These are phyloP conservation scores for Hemibagrus guttatus DNA, from an alignment of 2,797 vertebrate genomes.

Conservation along the genomic window DNA sequence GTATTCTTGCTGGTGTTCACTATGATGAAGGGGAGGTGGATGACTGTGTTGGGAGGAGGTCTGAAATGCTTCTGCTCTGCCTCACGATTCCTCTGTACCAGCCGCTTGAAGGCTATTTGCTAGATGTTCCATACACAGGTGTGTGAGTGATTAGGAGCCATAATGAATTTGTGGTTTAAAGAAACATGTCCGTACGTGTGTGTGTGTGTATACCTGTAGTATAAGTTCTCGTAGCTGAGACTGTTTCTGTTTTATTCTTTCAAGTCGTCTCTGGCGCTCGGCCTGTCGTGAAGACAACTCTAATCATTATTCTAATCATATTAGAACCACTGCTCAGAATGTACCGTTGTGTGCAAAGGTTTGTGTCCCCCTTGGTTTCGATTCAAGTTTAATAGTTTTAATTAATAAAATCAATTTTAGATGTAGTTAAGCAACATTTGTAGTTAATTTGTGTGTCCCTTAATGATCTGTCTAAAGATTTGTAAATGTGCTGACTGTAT, in stretches of 20 bases:
- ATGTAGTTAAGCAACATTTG: not conserved
- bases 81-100: constrained; percentile 93
- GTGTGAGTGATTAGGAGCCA: not conserved
- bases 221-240: constrained; percentile 98
- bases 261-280: constrained; percentile 91
- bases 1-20: constrained; percentile 99
- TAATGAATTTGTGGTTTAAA: not conserved
- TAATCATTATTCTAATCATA: not conserved
- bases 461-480: not conserved
- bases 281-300: constrained; percentile 73
- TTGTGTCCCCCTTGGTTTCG: not conserved
- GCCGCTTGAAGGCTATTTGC: constrained; percentile 99
- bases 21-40: constrained; percentile 97
- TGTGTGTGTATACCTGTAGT: constrained; percentile 82
- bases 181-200: not conserved
- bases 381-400: too few species aligned
- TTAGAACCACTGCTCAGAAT: not conserved
- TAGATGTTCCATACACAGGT: constrained; percentile 55
- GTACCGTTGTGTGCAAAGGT: not conserved
- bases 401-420: not conserved
- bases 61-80: constrained; percentile 87
- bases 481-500: not conserved
- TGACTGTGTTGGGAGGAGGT: constrained; percentile 92
- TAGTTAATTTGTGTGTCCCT: not conserved
- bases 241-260: constrained; percentile 98